Base-by-base conservation (phyloP, 1,140 invertebrate genomes). In the Stegodyphus mimosarum region DNA sequence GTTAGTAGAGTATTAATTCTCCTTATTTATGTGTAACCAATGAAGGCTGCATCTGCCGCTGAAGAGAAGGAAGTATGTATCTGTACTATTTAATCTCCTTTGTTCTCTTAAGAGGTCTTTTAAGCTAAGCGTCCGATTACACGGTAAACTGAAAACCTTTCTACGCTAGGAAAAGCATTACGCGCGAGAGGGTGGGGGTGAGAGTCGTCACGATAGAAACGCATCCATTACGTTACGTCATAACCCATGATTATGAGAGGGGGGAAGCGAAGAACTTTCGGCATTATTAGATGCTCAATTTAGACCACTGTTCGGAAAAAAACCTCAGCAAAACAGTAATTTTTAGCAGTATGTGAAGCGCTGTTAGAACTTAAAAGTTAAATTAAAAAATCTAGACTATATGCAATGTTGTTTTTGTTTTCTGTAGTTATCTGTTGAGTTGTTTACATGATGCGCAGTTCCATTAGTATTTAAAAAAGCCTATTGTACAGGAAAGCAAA, bases 211-310 rank as follows among this genome's bases (percentile, higher is more conserved):
- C 80, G 80, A 55, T 64, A 74, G 17, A 83, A 83, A 52, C 80
- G 71, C 70, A 83, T 83, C 80, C 80, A 83, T 83, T 83, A 83
- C 49, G n/a, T 15, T 51, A 53, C 55, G 80, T 83, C 80, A 83
- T 18, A 67, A 17, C 64, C 11, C 33, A 33, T 33, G 33, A 33
- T 33, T 33, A 33, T 33, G 33, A 33, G 33, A 33, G 33, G 33
- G 33, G 33, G 15, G 15, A 60, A 10, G 9, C 1, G 55, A 60
- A 10, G 9, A 10, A 60, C 55, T 60, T 60, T 60, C 33, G 55
- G 55, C 55, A 10, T 60, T 60, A 60, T 60, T 60, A 60, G 55
- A 60, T 60, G 9, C 55, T 10, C 9, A 60, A 9, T 15, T 60
- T 9, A 9, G 9, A 60, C 15, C 55, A 15, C 55, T 60, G 55